These are phyloP conservation scores for Catostomus latipinnis DNA, from an alignment of 2,797 vertebrate genomes.

Conservation along the genomic window DNA sequence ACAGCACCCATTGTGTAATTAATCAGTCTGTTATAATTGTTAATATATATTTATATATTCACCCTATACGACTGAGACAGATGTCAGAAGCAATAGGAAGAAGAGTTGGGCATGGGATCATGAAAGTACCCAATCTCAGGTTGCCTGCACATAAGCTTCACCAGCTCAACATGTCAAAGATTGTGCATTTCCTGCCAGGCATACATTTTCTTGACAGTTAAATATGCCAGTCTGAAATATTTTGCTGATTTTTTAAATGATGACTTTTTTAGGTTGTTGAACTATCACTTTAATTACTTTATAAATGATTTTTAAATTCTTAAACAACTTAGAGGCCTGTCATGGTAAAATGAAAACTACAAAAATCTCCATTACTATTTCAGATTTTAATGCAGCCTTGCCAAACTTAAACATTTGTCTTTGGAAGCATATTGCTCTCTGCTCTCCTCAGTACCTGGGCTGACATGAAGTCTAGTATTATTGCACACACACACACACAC, in stretches of 20 bases:
- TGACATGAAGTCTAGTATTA: constrained; percentile 2
- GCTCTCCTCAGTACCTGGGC: constrained; percentile 19
- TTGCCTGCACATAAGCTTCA: neutral
- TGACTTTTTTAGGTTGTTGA: too few relatives aligned
- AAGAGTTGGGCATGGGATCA: neutral
- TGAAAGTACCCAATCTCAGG: neutral
- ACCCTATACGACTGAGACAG: neutral
- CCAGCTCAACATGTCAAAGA: neutral
- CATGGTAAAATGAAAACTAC: neutral
- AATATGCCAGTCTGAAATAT: neutral
- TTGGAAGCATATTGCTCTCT: neutral
- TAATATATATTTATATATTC: too few relatives aligned
- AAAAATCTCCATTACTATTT: constrained; percentile 21
- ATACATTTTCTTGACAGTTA: constrained; percentile 5
- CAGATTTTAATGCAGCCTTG: constrained; percentile 8
- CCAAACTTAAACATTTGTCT: neutral
- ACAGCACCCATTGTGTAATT: too few relatives aligned
- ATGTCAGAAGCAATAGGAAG: neutral
- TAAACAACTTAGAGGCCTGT: constrained; percentile 12
- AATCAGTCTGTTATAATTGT: too few relatives aligned
- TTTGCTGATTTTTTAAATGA: neutral
- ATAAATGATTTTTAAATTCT: constrained; percentile 3
- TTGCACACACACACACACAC: constrained; percentile 25
- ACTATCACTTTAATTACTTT: too few relatives aligned
- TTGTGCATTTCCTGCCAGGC: neutral